These are phyloP conservation scores for Irena cyanogastra DNA, from an alignment of 2,113 vertebrate species.

Conservation along the genomic window DNA sequence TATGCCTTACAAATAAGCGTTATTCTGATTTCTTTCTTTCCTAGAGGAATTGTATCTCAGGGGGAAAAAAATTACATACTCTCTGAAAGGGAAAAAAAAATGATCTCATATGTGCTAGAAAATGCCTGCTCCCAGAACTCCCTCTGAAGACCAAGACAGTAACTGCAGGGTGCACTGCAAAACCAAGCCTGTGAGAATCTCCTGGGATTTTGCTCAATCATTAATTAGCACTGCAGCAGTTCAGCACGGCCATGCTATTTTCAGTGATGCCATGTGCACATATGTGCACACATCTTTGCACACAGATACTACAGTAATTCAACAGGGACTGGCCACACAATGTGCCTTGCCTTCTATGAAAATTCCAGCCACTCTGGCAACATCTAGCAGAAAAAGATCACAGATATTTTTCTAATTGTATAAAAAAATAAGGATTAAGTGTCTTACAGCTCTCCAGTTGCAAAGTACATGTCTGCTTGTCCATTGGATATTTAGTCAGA, in stretches of 20 bases:
- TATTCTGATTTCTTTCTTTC: background rate
- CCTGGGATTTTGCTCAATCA: background rate
- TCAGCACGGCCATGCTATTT: background rate
- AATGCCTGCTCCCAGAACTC: constrained; percentile 10
- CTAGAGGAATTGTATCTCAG: background rate
- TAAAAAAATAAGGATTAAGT: background rate
- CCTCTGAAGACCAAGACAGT: constrained; percentile 1
- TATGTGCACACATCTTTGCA: background rate
- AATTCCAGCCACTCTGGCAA: background rate
- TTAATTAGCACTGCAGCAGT: background rate
- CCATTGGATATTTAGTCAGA: constrained; percentile 91
- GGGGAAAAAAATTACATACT: no score
- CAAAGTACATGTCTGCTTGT: constrained; percentile 88
- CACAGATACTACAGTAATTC: background rate
- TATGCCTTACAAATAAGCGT: background rate
- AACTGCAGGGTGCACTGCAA: background rate
- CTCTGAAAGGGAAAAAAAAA: background rate
- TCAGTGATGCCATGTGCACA: background rate
- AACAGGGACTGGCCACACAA: background rate
- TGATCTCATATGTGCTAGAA: background rate
- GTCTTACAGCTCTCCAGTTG: constrained; percentile 92
- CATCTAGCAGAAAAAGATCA: background rate
- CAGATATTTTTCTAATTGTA: background rate
- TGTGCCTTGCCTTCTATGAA: background rate
- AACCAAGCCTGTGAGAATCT: background rate